Evolutionary conservation across 2,888 invertebrate genomes (phyloP), one percentile per base, ranked within the genome.

Genomic region (Leptopilina syphax): DNA sequence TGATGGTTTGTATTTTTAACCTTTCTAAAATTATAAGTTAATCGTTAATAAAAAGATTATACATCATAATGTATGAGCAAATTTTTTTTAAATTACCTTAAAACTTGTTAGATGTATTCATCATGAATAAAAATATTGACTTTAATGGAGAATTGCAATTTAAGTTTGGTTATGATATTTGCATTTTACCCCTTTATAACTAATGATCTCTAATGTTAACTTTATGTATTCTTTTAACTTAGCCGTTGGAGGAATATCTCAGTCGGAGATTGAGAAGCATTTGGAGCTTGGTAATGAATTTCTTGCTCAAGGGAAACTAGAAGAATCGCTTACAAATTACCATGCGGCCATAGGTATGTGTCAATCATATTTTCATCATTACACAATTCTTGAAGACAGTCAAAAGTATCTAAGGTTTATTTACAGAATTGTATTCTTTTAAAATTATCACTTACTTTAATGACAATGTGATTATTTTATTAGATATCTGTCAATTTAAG

Each of bases 301-400:
- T 92, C 93, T 99, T 88, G 96, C 97, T 65, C 95, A 96, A 85
- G 98, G 99, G 54, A 98, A 99, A 92, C 94, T 99, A 83, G 96
- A 97, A 70, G 99, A 99, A 93, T 99, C 99, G 10, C 93, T 99
- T 76, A 96, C 97, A 81, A 99, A 99, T 92, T 99, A 98, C 93
- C 99, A 99, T 94, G 97, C 98, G 82, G 99, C 99, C 87, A 97
- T 99, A 87, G 98, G 97, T 97, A 91, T 94, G 95, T 93, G 65
- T 78, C 54, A 65, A 67, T 41, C 65, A 76, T 57, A 41, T 73
- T 18, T 0, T 65, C 66, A 65, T 57, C 80, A 47, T 70, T 80
- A 70, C 34, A 34, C 34, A 34, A 76, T 24, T 80, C 76, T 93
- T 93, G 4, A 93, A 98, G 99, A 99, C 94, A 97, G 97, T 13